Evolutionary conservation across 1,140 invertebrate species (phyloP).

Genomic region (Drosophila sp.): DNA sequence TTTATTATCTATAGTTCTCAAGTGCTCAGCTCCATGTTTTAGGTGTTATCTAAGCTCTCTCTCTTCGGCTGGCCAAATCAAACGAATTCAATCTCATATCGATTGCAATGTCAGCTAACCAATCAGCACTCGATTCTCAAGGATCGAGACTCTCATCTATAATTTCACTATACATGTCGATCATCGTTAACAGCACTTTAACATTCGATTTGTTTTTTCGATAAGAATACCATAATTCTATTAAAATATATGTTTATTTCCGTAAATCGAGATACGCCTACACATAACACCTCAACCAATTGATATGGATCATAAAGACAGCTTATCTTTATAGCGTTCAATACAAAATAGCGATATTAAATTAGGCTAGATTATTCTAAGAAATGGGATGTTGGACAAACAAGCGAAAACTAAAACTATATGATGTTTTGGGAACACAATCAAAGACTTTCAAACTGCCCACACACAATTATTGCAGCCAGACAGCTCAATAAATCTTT

Average conservation of each 20-base stretch:
- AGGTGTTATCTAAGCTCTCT: not conserved
- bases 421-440: not conserved
- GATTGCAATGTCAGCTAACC: not conserved
- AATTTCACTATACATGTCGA: not conserved
- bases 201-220: slow-evolving; percentile 2
- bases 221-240: slow-evolving; percentile 7
- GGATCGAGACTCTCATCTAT: not conserved
- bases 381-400: not conserved
- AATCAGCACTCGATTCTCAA: not conserved
- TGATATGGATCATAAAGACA: slow-evolving; percentile 4
- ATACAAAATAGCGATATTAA: slow-evolving; percentile 2
- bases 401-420: not conserved
- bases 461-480: not conserved
- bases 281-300: not conserved
- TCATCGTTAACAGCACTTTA: not conserved
- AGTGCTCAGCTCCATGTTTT: not conserved
- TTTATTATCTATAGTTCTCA: not conserved
- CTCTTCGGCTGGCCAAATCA: not conserved
- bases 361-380: not conserved
- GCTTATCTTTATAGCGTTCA: slow-evolving; percentile 28
- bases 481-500: slow-evolving; percentile 29
- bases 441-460: not conserved
- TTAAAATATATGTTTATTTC: slow-evolving; percentile 8
- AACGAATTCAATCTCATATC: not conserved
- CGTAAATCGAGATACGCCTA: slow-evolving; percentile 1